A percentile compares a stretch with the other conserved stretches of the same genome.
Conservation (phyloP, 2,888 invertebrate genomes). For the Chrysomela aeneicollis region DNA sequence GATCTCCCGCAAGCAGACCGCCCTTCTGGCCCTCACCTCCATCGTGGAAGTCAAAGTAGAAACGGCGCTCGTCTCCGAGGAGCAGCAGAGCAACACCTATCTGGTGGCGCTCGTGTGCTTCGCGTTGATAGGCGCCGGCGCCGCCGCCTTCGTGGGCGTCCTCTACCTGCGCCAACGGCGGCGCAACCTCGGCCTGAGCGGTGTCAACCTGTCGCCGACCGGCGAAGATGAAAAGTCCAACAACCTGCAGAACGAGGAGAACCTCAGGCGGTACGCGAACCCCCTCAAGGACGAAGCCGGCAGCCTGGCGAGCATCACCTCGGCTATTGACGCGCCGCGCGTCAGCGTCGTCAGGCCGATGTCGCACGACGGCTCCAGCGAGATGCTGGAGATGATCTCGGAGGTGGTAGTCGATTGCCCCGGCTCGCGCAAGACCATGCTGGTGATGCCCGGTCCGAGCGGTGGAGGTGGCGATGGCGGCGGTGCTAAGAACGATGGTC, state of each 20-base stretch:
- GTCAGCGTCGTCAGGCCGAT: constrained; percentile 61
- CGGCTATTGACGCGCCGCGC: constrained; percentile 60
- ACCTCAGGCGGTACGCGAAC: constrained; percentile 65
- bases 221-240: constrained; percentile 88
- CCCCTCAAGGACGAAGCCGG: constrained; percentile 63
- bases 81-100: constrained; percentile 63
- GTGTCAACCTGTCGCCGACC: constrained; percentile 65
- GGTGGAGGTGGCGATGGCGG: constrained; percentile 52
- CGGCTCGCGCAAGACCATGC: constrained; percentile 58
- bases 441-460: constrained; percentile 62
- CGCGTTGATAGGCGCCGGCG: constrained; percentile 58
- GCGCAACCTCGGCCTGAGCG: constrained; percentile 63
- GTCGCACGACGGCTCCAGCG: constrained; percentile 63
- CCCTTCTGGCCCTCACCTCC: constrained; percentile 71
- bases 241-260: constrained; percentile 91
- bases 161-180: constrained; percentile 68
- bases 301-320: constrained; percentile 53
- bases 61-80: constrained; percentile 70
- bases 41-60: constrained; percentile 81
- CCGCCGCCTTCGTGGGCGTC: constrained; percentile 60
- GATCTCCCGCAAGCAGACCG: constrained; percentile 69
- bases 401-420: constrained; percentile 66
- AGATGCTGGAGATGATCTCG: constrained; percentile 71
- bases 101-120: constrained; percentile 62
- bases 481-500: constrained; percentile 55